Conservation (phyloP, 2,113 vertebrate species). For the zebrafish (Danio rerio) region DNA sequence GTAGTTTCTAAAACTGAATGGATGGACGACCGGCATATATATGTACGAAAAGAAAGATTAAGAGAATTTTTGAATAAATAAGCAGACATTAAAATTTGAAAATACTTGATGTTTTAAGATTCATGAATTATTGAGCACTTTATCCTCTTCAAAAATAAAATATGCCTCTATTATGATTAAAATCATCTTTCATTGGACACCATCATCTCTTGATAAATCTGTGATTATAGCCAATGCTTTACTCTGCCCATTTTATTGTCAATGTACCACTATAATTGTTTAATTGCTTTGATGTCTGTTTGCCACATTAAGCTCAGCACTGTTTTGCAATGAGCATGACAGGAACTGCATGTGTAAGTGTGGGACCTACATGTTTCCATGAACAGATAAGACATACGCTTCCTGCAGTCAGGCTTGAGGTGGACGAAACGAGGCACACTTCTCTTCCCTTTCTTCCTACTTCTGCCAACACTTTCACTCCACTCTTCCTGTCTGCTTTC, state of each 20-base stretch:
- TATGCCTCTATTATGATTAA: background rate
- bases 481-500: conserved; percentile 16
- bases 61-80: no score
- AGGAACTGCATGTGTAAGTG: background rate
- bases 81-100: no score
- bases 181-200: background rate
- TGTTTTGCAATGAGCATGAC: background rate
- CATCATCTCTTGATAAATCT: background rate
- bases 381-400: background rate
- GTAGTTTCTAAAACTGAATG: no score
- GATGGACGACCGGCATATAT: no score
- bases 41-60: no score
- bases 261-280: conserved; percentile 38
- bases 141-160: background rate
- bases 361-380: background rate
- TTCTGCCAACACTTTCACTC: conserved; percentile 24
- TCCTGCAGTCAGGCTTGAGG: conserved; percentile 14
- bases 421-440: background rate
- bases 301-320: background rate
- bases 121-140: background rate
- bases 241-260: background rate
- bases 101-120: no score
- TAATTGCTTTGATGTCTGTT: conserved; percentile 44
- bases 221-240: background rate
- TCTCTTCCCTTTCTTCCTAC: conserved; percentile 57